phyloP scores from a whole-genome alignment of 2,797 vertebrate species.

The Rhinatrema bivittatum region DNA sequence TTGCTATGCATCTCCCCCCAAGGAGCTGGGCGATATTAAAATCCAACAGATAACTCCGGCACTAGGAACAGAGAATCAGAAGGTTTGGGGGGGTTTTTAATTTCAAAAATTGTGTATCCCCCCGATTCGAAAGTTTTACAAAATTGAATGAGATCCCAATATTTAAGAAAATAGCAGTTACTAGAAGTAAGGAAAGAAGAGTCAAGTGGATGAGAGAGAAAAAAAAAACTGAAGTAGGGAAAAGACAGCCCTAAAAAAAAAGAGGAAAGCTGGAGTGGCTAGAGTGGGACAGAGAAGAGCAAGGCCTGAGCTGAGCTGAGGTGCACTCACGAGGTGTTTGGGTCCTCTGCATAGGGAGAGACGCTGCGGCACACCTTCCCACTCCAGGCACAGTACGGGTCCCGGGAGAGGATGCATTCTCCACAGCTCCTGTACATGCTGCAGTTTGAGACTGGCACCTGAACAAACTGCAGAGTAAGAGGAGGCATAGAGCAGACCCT shows the following conservation, averaged over 20 bases:
- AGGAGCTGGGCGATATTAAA: too few species aligned
- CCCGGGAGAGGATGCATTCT: conserved; percentile 86
- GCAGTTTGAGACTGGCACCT: conserved; percentile 88
- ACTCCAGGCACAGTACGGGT: conserved; percentile 91
- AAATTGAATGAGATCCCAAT: too few species aligned
- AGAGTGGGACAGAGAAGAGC: rapidly evolving
- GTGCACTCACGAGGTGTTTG: conserved; percentile 27
- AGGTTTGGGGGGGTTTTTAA: too few species aligned
- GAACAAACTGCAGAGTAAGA: conserved; percentile 72
- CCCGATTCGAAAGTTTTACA: too few species aligned
- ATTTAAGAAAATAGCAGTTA: too few species aligned
- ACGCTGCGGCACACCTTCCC: conserved; percentile 52
- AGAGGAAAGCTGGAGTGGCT: background rate
- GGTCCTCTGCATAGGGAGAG: background rate
- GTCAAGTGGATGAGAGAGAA: rapidly evolving
- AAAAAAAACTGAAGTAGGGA: too few species aligned
- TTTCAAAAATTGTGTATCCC: too few species aligned
- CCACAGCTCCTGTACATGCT: conserved; percentile 85
- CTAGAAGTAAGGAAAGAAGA: rapidly evolving
- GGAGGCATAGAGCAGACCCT: conserved; percentile 81
- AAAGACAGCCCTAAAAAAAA: too few species aligned
- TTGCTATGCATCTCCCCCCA: too few species aligned
- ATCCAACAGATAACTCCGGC: too few species aligned
- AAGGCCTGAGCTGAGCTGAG: background rate
- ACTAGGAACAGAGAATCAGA: too few species aligned